Evolutionary conservation across 2,888 invertebrate species (phyloP).

Genomic region (Phyllotreta striolata): DNA sequence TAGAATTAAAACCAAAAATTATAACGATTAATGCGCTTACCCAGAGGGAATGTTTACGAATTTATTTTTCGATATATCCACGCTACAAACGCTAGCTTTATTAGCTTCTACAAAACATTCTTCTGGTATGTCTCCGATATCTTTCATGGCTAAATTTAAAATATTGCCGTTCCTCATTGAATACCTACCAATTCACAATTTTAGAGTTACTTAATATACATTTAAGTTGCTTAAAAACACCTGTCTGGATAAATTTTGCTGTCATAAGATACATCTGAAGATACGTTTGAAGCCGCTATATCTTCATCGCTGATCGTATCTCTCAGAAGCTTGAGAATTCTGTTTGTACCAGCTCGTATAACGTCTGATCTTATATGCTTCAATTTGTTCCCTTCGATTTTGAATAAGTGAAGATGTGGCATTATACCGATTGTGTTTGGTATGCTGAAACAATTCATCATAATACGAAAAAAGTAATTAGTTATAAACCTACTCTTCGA

Average conservation of each 20-base stretch:
- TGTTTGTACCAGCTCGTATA: constrained; percentile 81
- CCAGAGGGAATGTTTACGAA: constrained; percentile 73
- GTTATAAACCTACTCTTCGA: constrained; percentile 58
- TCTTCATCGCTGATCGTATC: constrained; percentile 64
- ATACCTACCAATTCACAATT: constrained; percentile 59
- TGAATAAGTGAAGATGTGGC: constrained; percentile 81
- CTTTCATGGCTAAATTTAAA: constrained; percentile 70
- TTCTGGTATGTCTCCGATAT: constrained; percentile 72
- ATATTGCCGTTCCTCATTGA: constrained; percentile 66
- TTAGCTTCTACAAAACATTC: constrained; percentile 75
- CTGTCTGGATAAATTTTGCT: constrained; percentile 49
- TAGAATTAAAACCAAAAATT: no score
- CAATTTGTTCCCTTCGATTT: constrained; percentile 87
- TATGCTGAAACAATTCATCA: constrained; percentile 61
- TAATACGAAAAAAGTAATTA: background rate
- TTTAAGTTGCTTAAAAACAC: constrained; percentile 29
- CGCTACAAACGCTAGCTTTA: constrained; percentile 74
- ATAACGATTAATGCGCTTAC: constrained; percentile 65
- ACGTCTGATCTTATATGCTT: constrained; percentile 84
- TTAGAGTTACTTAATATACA: no score
- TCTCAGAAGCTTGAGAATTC: constrained; percentile 79
- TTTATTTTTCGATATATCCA: constrained; percentile 85
- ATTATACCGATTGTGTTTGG: constrained; percentile 75
- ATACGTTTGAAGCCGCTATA: constrained; percentile 30
- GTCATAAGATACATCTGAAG: constrained; percentile 40